phyloP scores from a whole-genome alignment of 2,113 vertebrate species.

The Aptenodytes forsteri region DNA sequence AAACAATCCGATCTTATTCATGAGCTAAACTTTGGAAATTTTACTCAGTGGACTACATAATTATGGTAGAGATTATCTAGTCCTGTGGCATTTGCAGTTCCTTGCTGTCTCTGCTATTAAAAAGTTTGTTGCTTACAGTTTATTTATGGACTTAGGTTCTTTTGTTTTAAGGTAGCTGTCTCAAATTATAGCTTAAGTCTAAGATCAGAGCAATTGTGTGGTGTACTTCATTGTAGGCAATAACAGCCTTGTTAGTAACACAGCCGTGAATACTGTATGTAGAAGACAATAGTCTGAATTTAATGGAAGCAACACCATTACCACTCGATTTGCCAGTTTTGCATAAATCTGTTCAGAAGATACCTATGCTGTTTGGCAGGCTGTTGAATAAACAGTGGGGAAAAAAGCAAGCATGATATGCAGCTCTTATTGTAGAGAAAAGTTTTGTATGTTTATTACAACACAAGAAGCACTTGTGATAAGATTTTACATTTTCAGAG shows the following conservation, averaged over 20 bases:
- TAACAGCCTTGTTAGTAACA: background rate
- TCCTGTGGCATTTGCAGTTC: background rate
- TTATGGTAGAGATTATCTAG: background rate
- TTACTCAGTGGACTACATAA: background rate
- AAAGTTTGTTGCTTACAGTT: background rate
- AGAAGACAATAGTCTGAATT: background rate
- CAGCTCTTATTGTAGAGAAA: background rate
- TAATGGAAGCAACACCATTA: background rate
- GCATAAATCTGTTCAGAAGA: background rate
- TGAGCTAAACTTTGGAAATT: background rate
- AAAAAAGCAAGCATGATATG: background rate
- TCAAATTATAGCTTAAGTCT: background rate
- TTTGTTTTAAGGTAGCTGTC: background rate
- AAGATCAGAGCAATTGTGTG: background rate
- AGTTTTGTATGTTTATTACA: background rate
- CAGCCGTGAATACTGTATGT: background rate
- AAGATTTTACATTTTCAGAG: background rate
- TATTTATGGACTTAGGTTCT: background rate
- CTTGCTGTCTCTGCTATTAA: background rate
- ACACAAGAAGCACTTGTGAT: background rate
- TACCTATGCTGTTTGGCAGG: background rate
- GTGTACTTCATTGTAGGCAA: background rate
- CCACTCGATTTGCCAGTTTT: background rate
- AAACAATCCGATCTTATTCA: background rate
- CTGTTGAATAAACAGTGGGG: background rate